These are phyloP conservation scores for Stichopus chloronotus DNA, from an alignment of 35 echinoderm and acorn worm genomes.

Conservation along the genomic window DNA sequence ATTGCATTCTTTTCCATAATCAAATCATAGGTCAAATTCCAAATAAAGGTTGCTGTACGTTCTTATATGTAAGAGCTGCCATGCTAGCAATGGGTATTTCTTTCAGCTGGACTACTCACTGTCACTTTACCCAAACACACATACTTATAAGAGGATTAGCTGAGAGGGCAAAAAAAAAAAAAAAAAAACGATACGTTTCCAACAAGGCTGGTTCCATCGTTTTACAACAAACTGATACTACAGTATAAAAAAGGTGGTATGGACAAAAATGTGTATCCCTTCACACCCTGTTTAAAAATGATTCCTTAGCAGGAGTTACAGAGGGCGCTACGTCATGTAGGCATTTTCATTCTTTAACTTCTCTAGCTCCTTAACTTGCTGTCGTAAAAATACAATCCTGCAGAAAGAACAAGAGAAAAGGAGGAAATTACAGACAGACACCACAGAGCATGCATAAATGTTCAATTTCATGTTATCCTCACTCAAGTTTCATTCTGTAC, in stretches of 20 bases:
- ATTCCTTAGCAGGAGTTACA: background rate
- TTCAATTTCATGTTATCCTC: background rate
- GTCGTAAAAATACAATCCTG: constrained; percentile 96
- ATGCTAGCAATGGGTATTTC: background rate
- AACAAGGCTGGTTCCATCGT: background rate
- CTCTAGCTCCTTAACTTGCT: constrained; percentile 95
- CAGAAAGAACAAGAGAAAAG: constrained; percentile 38
- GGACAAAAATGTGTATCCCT: constrained; percentile 21
- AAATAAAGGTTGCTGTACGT: background rate
- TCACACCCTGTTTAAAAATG: constrained; percentile 41
- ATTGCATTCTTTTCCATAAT: no score
- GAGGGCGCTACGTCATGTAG: constrained; percentile 86
- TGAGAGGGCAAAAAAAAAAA: background rate
- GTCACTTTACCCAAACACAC: background rate
- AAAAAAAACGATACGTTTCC: background rate
- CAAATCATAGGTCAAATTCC: background rate
- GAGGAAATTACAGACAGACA: background rate
- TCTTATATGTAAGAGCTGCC: background rate
- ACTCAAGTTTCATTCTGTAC: background rate
- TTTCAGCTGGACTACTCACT: background rate
- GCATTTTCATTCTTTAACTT: constrained; percentile 97
- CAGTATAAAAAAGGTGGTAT: constrained; percentile 49
- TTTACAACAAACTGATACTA: constrained; percentile 7
- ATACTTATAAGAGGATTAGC: background rate
- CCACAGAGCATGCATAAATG: background rate